These are phyloP conservation scores for Nomada goodeniana DNA, from an alignment of 2,888 invertebrate genomes.

Conservation along the genomic window DNA sequence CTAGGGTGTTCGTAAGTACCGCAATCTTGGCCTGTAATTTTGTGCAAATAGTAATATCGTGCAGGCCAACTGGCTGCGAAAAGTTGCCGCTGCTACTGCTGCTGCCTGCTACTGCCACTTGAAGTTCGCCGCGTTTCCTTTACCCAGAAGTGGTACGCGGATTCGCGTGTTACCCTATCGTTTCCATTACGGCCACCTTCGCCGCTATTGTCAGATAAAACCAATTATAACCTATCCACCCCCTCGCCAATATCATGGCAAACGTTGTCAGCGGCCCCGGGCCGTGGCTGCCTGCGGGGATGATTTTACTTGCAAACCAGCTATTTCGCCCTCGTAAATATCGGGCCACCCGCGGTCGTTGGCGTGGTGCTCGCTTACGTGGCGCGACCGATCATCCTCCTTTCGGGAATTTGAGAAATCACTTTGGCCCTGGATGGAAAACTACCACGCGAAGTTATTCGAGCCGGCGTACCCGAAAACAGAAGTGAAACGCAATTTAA, in stretches of 20 bases:
- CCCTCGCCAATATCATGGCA: conserved; percentile 70
- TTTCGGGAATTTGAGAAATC: conserved; percentile 62
- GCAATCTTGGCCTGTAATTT: conserved; percentile 80
- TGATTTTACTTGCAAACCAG: conserved; percentile 76
- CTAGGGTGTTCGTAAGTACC: conserved; percentile 76
- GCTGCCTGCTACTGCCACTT: conserved; percentile 26
- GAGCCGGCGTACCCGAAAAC: no score
- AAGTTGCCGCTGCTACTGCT: conserved; percentile 46
- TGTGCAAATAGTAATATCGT: conserved; percentile 83
- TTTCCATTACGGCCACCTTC: conserved; percentile 77
- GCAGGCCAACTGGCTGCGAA: conserved; percentile 74
- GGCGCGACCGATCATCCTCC: conserved; percentile 55
- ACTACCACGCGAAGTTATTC: no score
- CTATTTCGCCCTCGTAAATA: conserved; percentile 69
- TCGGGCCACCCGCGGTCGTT: conserved; percentile 31
- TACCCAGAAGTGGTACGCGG: conserved; percentile 33
- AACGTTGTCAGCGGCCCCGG: conserved; percentile 70
- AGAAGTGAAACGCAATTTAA: no score
- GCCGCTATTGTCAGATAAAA: conserved; percentile 78
- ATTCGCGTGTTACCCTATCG: conserved; percentile 79
- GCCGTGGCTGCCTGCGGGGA: conserved; percentile 54
- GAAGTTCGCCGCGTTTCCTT: conserved; percentile 32
- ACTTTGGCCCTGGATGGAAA: conserved; percentile 45
- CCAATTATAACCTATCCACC: conserved; percentile 80
- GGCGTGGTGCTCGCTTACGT: conserved; percentile 39